Base-by-base conservation (phyloP, 2,113 vertebrate genomes). In the Tenebrosternarchus preto region DNA sequence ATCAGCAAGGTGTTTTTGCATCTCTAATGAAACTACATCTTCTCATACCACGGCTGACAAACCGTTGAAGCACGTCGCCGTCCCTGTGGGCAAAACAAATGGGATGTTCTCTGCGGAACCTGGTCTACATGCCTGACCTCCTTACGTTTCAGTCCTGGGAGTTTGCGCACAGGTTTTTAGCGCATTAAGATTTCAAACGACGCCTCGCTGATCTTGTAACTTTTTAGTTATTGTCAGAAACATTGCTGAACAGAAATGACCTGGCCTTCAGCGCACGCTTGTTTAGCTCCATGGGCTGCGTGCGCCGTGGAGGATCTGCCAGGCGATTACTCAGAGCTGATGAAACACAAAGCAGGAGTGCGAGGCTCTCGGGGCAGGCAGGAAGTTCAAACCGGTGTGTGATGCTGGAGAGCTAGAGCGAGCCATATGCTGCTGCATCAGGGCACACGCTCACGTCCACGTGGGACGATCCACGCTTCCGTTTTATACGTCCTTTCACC, bases 51-150 rank as follows among this genome's bases (percentile, higher is more conserved):
- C n/a, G n/a, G 74, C 85, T 82, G 76, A 84, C 66, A 3, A 17
- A n/a, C n/a, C n/a, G 43, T 2, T 5, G 17, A 50, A 50, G 12
- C 43, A 50, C 11, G 2, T 11, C 12, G 12, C 8, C 43, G 12
- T 15, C 12, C n/a, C n/a, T n/a, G n/a, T 12, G 3, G 43, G 43
- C 43, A 50, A 12, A 50, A n/a, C n/a, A 75, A 78, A 87, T 80
- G 85, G 81, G 46, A 50, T 20, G 67, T 87, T 81, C 70, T 82
- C 76, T 87, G 53, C 61, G 17, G 81, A 86, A 77, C 76, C 75
- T 50, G 15, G 60, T 29, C 80, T 82, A 24, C 67, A 8, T 6
- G 53, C 78, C 74, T 88, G 82, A 80, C 82, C 46, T 78, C 75
- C 33, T 27, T 56, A 25, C 69, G 77, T 74, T 70, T 71, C 43